Base-by-base conservation (phyloP, 2,888 invertebrate genomes). In the Oxyteleia sp. region DNA sequence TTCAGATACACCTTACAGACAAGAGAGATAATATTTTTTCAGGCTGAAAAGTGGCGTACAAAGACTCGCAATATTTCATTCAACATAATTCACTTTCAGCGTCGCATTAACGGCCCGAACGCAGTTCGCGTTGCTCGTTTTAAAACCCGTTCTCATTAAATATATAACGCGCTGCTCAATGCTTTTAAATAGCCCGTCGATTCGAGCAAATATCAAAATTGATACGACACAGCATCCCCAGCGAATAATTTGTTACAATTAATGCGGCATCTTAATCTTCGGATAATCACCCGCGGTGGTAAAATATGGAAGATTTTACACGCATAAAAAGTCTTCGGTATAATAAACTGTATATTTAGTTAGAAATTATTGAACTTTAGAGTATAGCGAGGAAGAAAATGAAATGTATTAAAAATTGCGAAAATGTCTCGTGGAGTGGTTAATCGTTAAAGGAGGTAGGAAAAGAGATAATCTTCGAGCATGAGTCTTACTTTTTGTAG, bases 261-360 rank as follows among this genome's bases (percentile, higher is more conserved):
- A 41, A 41, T 18, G n/a, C 13, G 61, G 47, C 47, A 53, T 43
- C 66, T 51, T 66, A 66, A 66, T 66, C 66, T 49, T 51, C 41
- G 47, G 29, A 20, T 63, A 63, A 63, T 47, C 63, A 47, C 29
- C 29, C 29, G 20, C n/a, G 29, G 1, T 20, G 29, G 0, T 66
- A 41, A 68, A 68, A 53, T 68, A 68, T 68, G 43, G 20, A 68
- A 26, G 18, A 7, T 63, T 45, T 61, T 61, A n/a, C n/a, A n/a
- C n/a, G n/a, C n/a, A 61, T 11, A 43, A 23, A 23, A 23, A 32
- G 10, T 32, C 8, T 10, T 32, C 32, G 8, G n/a, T 32, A 32
- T 8, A 32, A 7, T 32, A 32, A 32, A 8, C 32, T 7, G 32
- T 8, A 32, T 8, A 23, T 23, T 4, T 5, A 23, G 23, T 23